Evolutionary conservation across 2,797 vertebrate species (phyloP).

Genomic region (Chiroxiphia lanceolata): DNA sequence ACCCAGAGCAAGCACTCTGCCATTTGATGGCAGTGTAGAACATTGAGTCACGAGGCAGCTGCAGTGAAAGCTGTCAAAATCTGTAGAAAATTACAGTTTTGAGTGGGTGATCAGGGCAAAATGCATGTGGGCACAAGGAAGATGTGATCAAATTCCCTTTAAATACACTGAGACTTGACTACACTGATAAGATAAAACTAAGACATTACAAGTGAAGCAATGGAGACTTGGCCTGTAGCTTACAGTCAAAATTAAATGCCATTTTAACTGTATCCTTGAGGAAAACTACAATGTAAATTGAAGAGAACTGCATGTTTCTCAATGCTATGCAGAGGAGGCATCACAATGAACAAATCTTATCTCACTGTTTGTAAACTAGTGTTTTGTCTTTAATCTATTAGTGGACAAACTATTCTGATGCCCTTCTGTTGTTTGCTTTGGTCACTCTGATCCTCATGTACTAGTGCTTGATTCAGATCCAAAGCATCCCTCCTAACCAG

Average conservation of each 20-base stretch:
- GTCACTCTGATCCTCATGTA: not conserved
- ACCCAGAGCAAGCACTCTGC: not conserved
- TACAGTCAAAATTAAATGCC: conserved; percentile 17
- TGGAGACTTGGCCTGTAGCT: not conserved
- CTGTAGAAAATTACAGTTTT: not conserved
- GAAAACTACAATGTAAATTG: not conserved
- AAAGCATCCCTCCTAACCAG: not conserved
- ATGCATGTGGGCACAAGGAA: not conserved
- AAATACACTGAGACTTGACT: not conserved
- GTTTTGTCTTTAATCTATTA: conserved; percentile 47
- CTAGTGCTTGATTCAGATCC: not conserved
- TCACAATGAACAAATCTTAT: conserved; percentile 52
- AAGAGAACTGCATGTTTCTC: not conserved
- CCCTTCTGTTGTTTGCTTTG: conserved; percentile 28
- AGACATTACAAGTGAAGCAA: conserved; percentile 4
- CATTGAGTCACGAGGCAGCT: not conserved
- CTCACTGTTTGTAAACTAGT: conserved; percentile 39
- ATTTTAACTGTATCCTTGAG: conserved; percentile 48
- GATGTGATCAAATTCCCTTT: not conserved
- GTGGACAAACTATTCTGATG: conserved; percentile 53
- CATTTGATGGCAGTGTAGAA: not conserved
- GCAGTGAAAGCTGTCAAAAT: not conserved
- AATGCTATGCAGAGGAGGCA: conserved; percentile 2
- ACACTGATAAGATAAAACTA: conserved; percentile 27
- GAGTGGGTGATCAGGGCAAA: not conserved